Evolutionary conservation across 2,888 invertebrate genomes (phyloP), one percentile per base, ranked within the genome.

Genomic region (Apeira syringaria): DNA sequence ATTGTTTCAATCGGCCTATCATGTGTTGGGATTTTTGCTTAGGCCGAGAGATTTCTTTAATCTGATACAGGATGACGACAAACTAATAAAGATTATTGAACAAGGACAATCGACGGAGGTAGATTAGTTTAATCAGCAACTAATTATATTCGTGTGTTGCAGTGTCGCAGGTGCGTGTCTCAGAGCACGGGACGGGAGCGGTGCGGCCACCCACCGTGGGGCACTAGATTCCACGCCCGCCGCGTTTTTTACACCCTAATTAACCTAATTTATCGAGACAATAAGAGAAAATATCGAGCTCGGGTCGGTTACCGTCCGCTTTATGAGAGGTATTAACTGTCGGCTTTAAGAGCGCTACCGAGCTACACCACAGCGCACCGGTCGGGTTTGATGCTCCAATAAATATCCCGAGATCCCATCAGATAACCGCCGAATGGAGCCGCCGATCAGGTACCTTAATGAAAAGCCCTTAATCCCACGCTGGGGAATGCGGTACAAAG

Each of bases 211-310:
- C 87, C 87, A 86, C 80, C 58, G 74, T 59, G 78, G 51, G 75
- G 75, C 73, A 71, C 83, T 86, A 86, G 85, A 82, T 84, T 80
- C 85, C 80, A 67, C 74, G 70, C 73, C 73, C 65, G 74, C 64
- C 68, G 65, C 69, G 69, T 84, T 81, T 83, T 86, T 85, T 84
- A 84, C 83, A 80, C 87, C 84, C 86, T 85, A 87, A 88, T 88
- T 88, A 88, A 85, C 79, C 80, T 88, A 87, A 87, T 88, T 88
- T 88, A 88, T 87, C 78, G 87, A 77, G 80, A 85, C 86, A 85
- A 84, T 83, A 80, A 80, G 77, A 75, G 76, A 78, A 86, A 80
- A 84, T 80, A 87, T 86, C 76, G 81, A 68, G 64, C 63, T 59
- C 50, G 58, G 57, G 61, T 59, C 74, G 70, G 76, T 69, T 61